Percentiles rank a stretch among this genome's conserved stretches.
phyloP scores from a whole-genome alignment of 2,888 invertebrate genomes.

The Rapana venosa region DNA sequence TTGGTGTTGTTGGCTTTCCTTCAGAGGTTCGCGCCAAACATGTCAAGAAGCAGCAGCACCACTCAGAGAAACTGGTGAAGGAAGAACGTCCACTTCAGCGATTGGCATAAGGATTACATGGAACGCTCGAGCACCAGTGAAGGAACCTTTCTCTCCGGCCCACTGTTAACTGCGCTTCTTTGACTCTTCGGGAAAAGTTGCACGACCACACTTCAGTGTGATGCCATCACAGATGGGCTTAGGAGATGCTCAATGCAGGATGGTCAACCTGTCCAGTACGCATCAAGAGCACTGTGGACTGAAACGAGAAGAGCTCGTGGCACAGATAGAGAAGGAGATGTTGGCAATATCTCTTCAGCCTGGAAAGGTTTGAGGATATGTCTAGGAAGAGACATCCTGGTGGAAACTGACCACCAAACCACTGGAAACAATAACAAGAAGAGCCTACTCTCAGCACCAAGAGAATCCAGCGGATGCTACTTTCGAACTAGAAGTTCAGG shows the following conservation, averaged over 20 bases:
- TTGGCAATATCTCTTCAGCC: background rate
- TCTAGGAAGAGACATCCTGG: background rate
- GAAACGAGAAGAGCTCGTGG: background rate
- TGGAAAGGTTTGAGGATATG: background rate
- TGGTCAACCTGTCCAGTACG: background rate
- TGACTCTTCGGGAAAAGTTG: background rate
- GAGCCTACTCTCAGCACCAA: constrained; percentile 1
- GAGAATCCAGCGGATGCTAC: background rate
- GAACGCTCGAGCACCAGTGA: too few species aligned
- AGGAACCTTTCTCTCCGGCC: too few species aligned
- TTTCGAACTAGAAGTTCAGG: background rate
- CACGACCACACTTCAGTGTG: constrained; percentile 11
- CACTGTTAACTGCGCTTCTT: background rate
- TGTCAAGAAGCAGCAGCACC: too few species aligned
- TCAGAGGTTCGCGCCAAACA: too few species aligned
- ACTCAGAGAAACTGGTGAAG: too few species aligned
- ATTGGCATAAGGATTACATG: too few species aligned
- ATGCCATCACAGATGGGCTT: background rate
- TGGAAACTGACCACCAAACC: background rate
- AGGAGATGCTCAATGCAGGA: background rate
- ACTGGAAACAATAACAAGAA: background rate
- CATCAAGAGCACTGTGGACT: background rate
- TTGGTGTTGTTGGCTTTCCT: too few species aligned
- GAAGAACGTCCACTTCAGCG: too few species aligned
- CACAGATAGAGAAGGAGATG: background rate